Percentiles rank a stretch among this genome's conserved stretches.
phyloP scores from a whole-genome alignment of 2,888 invertebrate genomes.

The Lasioglossum villosulum region DNA sequence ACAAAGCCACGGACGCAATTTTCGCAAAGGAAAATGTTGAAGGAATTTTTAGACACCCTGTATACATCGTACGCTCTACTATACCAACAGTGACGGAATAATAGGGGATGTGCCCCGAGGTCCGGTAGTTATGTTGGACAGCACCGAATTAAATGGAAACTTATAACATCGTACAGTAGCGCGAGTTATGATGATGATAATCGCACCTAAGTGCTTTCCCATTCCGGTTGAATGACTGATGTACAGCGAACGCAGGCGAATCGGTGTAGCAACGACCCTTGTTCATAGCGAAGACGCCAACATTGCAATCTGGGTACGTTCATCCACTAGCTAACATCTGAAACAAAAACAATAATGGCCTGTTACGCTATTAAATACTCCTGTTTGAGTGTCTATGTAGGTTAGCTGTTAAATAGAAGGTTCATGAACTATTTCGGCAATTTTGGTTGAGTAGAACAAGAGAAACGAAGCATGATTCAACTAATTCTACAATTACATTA shows the following conservation, averaged over 20 bases:
- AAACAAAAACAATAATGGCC: constrained; percentile 40
- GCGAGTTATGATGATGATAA: constrained; percentile 68
- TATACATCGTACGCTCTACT: too few relatives aligned
- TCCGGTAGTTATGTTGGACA: neutral
- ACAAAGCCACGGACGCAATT: too few relatives aligned
- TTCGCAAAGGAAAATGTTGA: too few relatives aligned
- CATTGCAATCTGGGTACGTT: constrained; percentile 61
- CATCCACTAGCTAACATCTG: constrained; percentile 62
- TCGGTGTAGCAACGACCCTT: constrained; percentile 74
- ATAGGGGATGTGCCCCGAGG: neutral
- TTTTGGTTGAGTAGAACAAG: too few relatives aligned
- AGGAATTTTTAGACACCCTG: too few relatives aligned
- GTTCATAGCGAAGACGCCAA: constrained; percentile 73
- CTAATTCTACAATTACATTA: too few relatives aligned
- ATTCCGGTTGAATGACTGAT: constrained; percentile 80
- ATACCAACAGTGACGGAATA: neutral
- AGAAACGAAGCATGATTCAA: too few relatives aligned
- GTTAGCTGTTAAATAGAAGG: too few relatives aligned
- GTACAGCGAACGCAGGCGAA: constrained; percentile 75
- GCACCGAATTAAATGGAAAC: constrained; percentile 64
- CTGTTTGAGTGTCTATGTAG: too few relatives aligned
- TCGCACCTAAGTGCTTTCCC: constrained; percentile 82
- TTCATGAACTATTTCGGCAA: too few relatives aligned
- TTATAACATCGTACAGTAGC: constrained; percentile 27
- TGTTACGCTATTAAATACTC: neutral